Evolutionary conservation across 2,888 invertebrate genomes (phyloP).

Genomic region (Rhodophaea formosa): DNA sequence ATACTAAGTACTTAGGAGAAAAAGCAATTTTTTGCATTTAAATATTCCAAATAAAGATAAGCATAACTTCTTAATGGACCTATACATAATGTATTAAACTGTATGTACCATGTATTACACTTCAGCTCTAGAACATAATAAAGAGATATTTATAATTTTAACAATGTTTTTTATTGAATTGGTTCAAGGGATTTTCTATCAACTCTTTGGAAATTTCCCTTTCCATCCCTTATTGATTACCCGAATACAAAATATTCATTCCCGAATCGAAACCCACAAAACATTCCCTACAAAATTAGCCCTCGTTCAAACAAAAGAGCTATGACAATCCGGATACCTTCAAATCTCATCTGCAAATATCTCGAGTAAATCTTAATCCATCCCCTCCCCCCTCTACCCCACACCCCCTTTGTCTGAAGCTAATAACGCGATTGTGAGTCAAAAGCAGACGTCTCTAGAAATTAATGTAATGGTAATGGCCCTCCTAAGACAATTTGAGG

Average conservation of each 20-base stretch:
- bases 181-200: no score
- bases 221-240: background rate
- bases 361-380: slow-evolving; percentile 70
- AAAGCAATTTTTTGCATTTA: no score
- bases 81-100: no score
- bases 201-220: background rate
- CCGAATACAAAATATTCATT: slow-evolving; percentile 1
- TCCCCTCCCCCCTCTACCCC: slow-evolving; percentile 30
- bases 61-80: no score
- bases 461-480: slow-evolving; percentile 58
- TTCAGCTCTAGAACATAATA: no score
- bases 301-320: slow-evolving; percentile 45
- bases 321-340: slow-evolving; percentile 49
- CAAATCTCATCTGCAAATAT: slow-evolving; percentile 70
- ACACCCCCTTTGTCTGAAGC: slow-evolving; percentile 44
- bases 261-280: slow-evolving; percentile 19
- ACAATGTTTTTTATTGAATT: no score
- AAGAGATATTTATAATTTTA: no score
- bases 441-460: slow-evolving; percentile 55
- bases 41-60: no score
- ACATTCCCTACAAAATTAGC: slow-evolving; percentile 41
- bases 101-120: no score
- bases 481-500: slow-evolving; percentile 45
- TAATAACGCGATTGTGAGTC: slow-evolving; percentile 59
- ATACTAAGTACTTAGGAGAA: no score